Base-by-base conservation (phyloP, 2,888 invertebrate genomes). In the Cylindroiulus punctatus region DNA sequence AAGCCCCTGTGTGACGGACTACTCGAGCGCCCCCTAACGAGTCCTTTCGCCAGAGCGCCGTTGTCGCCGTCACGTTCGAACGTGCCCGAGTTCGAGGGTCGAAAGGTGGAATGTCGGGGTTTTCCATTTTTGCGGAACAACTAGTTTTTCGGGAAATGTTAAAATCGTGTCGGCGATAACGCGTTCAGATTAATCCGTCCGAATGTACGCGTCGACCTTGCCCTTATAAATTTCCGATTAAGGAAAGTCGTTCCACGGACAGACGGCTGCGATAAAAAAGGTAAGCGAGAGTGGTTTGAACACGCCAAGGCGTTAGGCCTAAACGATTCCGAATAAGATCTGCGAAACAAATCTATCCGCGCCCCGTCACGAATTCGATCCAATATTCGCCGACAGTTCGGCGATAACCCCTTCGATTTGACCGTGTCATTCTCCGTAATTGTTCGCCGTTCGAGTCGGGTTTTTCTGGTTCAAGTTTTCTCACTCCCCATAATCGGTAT, bases 141-240 rank as follows among this genome's bases (percentile, higher is more conserved):
- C 19, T 19, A 19, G n/a, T n/a, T 52, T 52, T 52, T 14, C 5
- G 44, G 44, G 14, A 44, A 44, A 44, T 44, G n/a, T n/a, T n/a
- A n/a, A n/a, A 52, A n/a, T 52, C 52, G 52, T n/a, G 52, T n/a
- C 52, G 19, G 14, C n/a, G 52, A 52, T 52, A 52, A n/a, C 19
- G n/a, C 52, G 52, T n/a, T 52, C n/a, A n/a, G 52, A 52, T 52
- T 52, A n/a, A 52, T 52, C 47, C 17, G 44, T 44, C 14, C 14
- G 36, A 52, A 52, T 5, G 52, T n/a, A 52, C 0, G n/a, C n/a
- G n/a, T 52, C 52, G 52, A 52, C 52, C 52, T 52, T 52, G 52
- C 52, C 19, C 52, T 52, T 52, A 52, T n/a, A 52, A 52, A 52
- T 52, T 52, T 52, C 52, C n/a, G n/a, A n/a, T 52, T 52, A 52